Percentiles rank a stretch among this genome's conserved stretches.
These are phyloP conservation scores for Steinernema carpocapsae DNA, from an alignment of 2,888 invertebrate species.

Conservation along the genomic window DNA sequence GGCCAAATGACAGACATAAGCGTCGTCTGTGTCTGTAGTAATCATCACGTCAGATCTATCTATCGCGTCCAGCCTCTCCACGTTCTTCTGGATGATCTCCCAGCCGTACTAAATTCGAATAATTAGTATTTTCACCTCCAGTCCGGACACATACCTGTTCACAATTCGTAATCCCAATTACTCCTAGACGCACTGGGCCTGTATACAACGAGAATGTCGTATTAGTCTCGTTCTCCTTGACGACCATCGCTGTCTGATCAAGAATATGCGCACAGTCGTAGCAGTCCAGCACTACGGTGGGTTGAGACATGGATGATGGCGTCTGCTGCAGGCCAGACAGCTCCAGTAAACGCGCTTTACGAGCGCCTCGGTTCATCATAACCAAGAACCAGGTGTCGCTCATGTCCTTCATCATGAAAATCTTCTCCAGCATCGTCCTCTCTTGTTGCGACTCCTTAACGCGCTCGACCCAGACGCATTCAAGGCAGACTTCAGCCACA, in stretches of 20 bases:
- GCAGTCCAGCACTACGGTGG: neutral
- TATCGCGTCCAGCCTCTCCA: neutral
- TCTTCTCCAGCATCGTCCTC: neutral
- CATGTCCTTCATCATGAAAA: constrained; percentile 7
- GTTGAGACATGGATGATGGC: neutral
- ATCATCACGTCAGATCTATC: constrained; percentile 19
- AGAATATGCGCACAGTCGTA: constrained; percentile 4
- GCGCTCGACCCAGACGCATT: neutral
- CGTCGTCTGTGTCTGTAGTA: neutral
- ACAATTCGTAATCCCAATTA: constrained; percentile 7
- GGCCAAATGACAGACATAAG: neutral
- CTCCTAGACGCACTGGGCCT: neutral
- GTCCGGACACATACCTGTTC: neutral
- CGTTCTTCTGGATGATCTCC: neutral
- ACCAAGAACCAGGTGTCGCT: neutral
- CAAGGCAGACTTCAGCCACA: neutral
- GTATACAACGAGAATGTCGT: neutral
- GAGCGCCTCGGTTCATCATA: constrained; percentile 8
- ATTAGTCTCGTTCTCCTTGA: neutral
- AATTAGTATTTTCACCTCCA: neutral
- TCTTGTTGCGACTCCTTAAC: neutral
- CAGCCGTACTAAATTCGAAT: neutral
- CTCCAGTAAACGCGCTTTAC: neutral
- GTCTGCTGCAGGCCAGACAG: neutral
- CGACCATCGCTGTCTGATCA: neutral